Percentiles rank a stretch among this genome's conserved stretches.
These are phyloP conservation scores for Ctenopoma multispine DNA, from an alignment of 2,797 vertebrate genomes.

Conservation along the genomic window DNA sequence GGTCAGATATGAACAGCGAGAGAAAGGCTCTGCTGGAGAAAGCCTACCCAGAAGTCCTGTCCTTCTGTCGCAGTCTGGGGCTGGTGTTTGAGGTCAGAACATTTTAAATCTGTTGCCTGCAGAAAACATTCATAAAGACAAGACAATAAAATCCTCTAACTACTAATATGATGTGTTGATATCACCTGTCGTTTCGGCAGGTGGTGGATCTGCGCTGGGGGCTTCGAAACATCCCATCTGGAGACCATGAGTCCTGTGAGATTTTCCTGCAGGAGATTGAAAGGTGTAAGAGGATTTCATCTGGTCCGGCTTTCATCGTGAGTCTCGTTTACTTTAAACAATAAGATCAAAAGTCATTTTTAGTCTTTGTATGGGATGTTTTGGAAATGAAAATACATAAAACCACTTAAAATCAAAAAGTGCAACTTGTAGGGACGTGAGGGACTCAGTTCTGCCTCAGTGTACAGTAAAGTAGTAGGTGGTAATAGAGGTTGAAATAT, in stretches of 20 bases:
- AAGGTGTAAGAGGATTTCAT: constrained; percentile 79
- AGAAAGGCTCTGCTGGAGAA: constrained; percentile 84
- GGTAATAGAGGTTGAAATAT: no score
- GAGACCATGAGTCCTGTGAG: constrained; percentile 78
- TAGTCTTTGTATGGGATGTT: no score
- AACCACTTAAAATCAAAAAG: no score
- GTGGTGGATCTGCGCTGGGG: constrained; percentile 82
- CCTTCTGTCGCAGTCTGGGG: constrained; percentile 86
- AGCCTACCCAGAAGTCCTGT: constrained; percentile 81
- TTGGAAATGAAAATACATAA: no score
- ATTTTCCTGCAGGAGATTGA: constrained; percentile 85
- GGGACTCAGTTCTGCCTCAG: no score
- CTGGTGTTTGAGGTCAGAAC: constrained; percentile 86
- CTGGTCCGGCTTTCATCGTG: constrained; percentile 85
- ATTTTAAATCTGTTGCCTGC: not conserved
- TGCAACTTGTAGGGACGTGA: no score
- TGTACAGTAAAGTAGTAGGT: no score
- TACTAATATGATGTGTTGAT: not conserved
- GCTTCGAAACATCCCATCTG: constrained; percentile 58
- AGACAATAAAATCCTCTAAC: not conserved
- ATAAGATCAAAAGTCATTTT: no score
- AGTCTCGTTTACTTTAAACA: constrained; percentile 57
- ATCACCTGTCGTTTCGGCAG: constrained; percentile 30
- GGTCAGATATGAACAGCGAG: constrained; percentile 85
- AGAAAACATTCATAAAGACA: not conserved